Base-by-base conservation (phyloP, 2,888 invertebrate species). In the Dryococelus australis region DNA sequence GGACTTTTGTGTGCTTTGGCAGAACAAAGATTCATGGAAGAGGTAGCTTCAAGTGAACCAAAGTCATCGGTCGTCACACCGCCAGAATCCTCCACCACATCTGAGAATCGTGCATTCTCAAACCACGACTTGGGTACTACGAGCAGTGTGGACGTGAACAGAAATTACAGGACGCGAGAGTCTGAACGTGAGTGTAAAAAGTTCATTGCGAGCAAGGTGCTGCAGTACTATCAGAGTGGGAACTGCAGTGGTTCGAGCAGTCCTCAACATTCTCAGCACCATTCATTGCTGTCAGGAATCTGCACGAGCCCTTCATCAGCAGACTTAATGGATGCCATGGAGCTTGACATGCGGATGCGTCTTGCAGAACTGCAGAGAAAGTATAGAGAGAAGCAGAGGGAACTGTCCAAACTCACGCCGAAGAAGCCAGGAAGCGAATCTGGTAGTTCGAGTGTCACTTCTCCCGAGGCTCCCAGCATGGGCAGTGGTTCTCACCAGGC, bases 1-100 rank as follows among this genome's bases (percentile, higher is more conserved):
- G 96, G 96, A 87, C 92, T 98, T 53, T 92, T 98, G 43, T 97
- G 97, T 91, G 97, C 97, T 13, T 93, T 97, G 88, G 98, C 97
- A 0, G 97, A 97, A 91, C 97, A 97, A 91, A 94, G 97, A 89
- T 96, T 97, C 89, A 94, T 96, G 93, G 97, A 97, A 91, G 97
- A 97, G 91, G 96, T 94, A 0, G 94, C 92, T 0, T 92, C 92
- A 80, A 53, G 81, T 47, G 84, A 43, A 47, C 35, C 79, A 47
- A 79, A 86, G 10, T 81, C 51, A 12, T 35, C 83, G 10, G 43
- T 28, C 4, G n/a, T 26, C 10, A 53, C 35, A 12, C 26, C 65
- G 24, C 65, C 84, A 27, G 35, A 28, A 28, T n/a, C 79, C 26
- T 6, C 84, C 9, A 28, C 43, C 9, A 47, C 27, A 47, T 85